phyloP scores from a whole-genome alignment of 2,797 vertebrate species.

The Psittacula derbiana region DNA sequence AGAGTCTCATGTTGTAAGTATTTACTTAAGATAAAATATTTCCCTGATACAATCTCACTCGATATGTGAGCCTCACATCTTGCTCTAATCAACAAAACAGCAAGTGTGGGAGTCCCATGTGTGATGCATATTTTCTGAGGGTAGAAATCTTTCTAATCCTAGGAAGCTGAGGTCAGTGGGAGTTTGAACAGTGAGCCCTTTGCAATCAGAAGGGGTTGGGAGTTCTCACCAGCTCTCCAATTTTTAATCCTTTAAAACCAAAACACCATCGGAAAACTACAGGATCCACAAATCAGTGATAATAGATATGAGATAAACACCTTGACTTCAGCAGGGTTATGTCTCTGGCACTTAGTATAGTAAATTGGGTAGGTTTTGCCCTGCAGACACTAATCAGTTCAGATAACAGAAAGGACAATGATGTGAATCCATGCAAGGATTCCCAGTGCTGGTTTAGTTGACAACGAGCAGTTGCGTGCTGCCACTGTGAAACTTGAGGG shows the following conservation, averaged over 20 bases:
- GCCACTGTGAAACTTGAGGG: not conserved
- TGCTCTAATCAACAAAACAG: not conserved
- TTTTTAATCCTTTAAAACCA: not conserved
- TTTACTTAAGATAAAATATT: constrained; percentile 48
- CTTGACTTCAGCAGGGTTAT: not conserved
- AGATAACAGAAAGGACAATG: not conserved
- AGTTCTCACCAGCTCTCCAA: not conserved
- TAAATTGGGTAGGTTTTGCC: not conserved
- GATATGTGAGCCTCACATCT: not conserved
- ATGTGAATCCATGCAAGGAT: not conserved
- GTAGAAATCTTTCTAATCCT: constrained; percentile 3
- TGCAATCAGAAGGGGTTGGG: not conserved
- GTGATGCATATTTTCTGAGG: not conserved
- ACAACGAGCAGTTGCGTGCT: not conserved
- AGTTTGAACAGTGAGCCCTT: constrained; percentile 1
- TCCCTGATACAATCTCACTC: not conserved
- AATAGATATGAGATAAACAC: not conserved
- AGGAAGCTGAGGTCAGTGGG: constrained; percentile 1
- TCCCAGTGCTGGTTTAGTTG: not conserved
- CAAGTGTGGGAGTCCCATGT: rapidly evolving
- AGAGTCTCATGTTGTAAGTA: not conserved
- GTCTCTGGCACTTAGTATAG: not conserved
- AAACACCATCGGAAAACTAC: not conserved
- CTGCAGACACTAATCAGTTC: not conserved
- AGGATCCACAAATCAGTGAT: not conserved